Evolutionary conservation across 1,140 invertebrate genomes (phyloP), one percentile per base, ranked within the genome.

Genomic region (Melipona quadrifasciata): DNA sequence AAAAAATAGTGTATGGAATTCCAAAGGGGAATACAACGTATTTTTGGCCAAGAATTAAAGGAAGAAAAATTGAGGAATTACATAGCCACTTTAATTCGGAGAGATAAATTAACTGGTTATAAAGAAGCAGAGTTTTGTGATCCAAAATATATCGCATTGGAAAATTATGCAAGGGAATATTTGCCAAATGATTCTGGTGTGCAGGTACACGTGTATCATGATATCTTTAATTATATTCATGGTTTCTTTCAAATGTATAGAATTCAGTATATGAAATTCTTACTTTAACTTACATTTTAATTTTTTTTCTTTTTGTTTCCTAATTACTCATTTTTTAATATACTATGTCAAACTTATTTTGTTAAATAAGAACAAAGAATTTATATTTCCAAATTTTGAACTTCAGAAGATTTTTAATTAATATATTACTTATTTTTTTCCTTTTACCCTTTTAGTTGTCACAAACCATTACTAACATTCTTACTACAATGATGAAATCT

Each of bases 1-100:
- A 17, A 68, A 17, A 68, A 57, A 61, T 68, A 93, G 92, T 93
- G 88, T 47, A 90, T 90, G 90, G 88, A 91, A 53, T 92, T 93
- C 64, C 88, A 91, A 83, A 57, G 51, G 17, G 91, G 88, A 39
- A 71, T 92, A n/a, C 89, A 90, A 67, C 86, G 73, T 19, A 34
- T 70, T 10, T 72, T 93, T 53, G 92, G 92, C 2, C 83, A 61
- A 27, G 78, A 90, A 71, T 89, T 88, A 24, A 91, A 91, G 58
- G 87, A 91, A 21, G 88, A 92, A 0, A 85, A 80, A 19, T 81
- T 93, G 47, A 87, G 68, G n/a, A 82, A 87, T 47, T 90, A 89
- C 73, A 39, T 93, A 12, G 83, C 81, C 34, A 65, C 68, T 24
- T 72, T 92, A n/a, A 86, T 87, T 12, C 82, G 86, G 27, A 89